Evolutionary conservation across 2,113 vertebrate genomes (phyloP).

Genomic region (Murina feae): DNA sequence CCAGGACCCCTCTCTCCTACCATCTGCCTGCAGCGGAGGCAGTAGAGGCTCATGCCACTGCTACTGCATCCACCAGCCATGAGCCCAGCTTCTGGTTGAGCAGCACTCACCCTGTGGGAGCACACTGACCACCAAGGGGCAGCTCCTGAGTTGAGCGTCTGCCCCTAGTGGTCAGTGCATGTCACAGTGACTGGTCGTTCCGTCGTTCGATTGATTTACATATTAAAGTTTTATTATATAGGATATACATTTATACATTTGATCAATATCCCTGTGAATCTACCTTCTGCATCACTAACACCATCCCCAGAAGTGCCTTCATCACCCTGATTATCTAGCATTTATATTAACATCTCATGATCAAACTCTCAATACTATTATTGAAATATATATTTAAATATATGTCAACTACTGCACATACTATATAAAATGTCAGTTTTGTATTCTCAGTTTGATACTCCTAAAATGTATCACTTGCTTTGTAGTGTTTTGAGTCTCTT

Average conservation of each 20-base stretch:
- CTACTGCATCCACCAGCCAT: no score
- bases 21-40: no score
- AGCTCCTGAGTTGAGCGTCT: no score
- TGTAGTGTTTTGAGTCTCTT: background rate
- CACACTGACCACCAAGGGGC: no score
- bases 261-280: background rate
- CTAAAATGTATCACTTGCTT: background rate
- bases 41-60: no score
- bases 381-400: conserved; percentile 5
- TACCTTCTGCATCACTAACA: background rate
- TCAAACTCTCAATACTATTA: background rate
- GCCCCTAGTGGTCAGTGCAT: no score
- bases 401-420: background rate
- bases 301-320: background rate
- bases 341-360: background rate
- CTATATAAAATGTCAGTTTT: background rate
- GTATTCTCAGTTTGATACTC: background rate
- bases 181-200: no score
- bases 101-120: no score
- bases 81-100: no score
- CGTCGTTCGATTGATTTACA: no score
- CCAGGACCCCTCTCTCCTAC: no score
- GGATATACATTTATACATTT: background rate
- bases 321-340: background rate
- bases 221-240: no score